Base-by-base conservation (phyloP, 2,113 vertebrate genomes). In the Heterocephalus glaber region DNA sequence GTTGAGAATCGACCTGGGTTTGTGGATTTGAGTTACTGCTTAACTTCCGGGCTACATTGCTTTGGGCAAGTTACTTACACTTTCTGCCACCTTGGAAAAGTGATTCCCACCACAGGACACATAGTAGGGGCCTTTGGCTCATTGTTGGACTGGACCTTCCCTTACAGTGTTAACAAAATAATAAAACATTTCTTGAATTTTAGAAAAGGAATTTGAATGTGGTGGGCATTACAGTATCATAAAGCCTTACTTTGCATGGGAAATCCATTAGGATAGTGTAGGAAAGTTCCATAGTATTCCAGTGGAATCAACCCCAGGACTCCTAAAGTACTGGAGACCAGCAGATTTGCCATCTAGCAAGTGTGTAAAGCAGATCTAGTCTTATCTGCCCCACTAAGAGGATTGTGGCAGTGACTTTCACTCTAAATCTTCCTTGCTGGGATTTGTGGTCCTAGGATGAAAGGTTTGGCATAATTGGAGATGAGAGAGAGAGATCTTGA, bases 311-410 rank as follows among this genome's bases (percentile, higher is more conserved):
- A n/a, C 35, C 44, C 28, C 14, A 38, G 83, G 17, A 52, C 44
- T 76, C 3, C 77, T 49, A 26, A 77, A 80, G 82, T 93, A 60
- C 56, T 68, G 3, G 24, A 84, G 22, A 24, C 80, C 38, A 82
- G 85, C 10, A 28, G 28, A 68, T 76, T 91, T 92, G 61, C 76
- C 35, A 12, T 66, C n/a, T 4, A 41, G 22, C 49, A 44, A 83
- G 61, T 1, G 7, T 65, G 13, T n/a, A 91, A 86, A 97, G 92
- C 44, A 86, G 74, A 89, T 86, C 88, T 0, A 0, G 77, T 72
- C 41, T 97, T 84, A 97, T 70, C 95, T 86, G 79, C n/a, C n/a
- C 5, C 2, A 9, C 1, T 74, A 85, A 95, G 94, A 94, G 92
- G 95, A 93, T 96, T 93, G 49, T 35, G 5, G 17, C 74, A 41